A percentile compares a stretch with the other conserved stretches of the same genome.
Conservation (phyloP, 2,113 vertebrate genomes). For the Orycteropus afer region DNA sequence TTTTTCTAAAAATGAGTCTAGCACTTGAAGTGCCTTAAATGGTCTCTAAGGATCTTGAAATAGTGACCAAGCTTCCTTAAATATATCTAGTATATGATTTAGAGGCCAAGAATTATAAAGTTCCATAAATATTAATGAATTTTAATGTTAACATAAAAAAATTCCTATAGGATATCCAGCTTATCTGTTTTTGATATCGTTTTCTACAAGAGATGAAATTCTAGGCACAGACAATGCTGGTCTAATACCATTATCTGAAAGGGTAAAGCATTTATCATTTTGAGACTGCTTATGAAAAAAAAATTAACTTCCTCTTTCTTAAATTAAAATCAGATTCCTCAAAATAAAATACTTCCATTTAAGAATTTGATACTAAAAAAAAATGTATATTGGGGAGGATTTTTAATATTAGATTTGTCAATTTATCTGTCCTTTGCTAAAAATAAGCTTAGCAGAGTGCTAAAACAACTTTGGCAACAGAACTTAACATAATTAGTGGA, state of each 20-base stretch:
- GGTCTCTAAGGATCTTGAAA: constrained; percentile 36
- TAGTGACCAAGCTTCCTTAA: constrained; percentile 40
- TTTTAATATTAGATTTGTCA: constrained; percentile 64
- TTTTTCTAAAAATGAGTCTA: constrained; percentile 65
- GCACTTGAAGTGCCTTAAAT: constrained; percentile 44
- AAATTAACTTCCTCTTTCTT: constrained; percentile 36
- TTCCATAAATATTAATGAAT: constrained; percentile 63
- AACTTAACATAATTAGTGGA: constrained; percentile 56
- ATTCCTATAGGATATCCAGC: constrained; percentile 2
- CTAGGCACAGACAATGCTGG: neutral
- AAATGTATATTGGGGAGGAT: neutral
- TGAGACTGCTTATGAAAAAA: constrained; percentile 22
- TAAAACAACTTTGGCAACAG: constrained; percentile 67
- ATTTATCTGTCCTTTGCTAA: constrained; percentile 50
- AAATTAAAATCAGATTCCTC: constrained; percentile 55
- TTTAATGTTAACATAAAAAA: constrained; percentile 31
- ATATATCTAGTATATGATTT: constrained; percentile 37
- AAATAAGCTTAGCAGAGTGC: constrained; percentile 49
- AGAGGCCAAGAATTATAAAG: neutral
- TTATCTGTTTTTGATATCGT: constrained; percentile 48
- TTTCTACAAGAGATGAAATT: constrained; percentile 45
- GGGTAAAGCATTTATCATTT: constrained; percentile 43
- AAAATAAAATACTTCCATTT: constrained; percentile 48
- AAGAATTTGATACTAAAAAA: neutral
- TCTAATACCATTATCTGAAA: constrained; percentile 13